Conservation (phyloP, 2,797 vertebrate species). For the Epinephelus awoara region DNA sequence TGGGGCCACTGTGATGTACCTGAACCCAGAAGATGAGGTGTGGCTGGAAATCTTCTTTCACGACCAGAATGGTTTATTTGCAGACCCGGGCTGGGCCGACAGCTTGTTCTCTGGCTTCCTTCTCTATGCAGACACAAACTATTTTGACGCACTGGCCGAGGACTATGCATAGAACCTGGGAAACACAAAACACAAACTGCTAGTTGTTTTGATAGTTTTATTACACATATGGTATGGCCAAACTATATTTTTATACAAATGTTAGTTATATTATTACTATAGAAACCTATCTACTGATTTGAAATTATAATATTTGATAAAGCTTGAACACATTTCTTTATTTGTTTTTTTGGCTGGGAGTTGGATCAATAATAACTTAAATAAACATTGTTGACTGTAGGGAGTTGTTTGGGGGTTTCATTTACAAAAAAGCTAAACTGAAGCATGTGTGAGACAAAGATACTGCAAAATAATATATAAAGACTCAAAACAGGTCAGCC, state of each 20-base stretch:
- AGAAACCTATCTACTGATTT: slow-evolving; percentile 47
- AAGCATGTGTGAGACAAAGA: neutral
- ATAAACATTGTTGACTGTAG: slow-evolving; percentile 46
- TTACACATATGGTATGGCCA: slow-evolving; percentile 17
- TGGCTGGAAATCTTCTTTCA: slow-evolving; percentile 98
- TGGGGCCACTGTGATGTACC: slow-evolving; percentile 93
- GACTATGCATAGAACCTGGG: slow-evolving; percentile 81
- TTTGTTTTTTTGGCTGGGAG: slow-evolving; percentile 16
- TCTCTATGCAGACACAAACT: slow-evolving; percentile 95
- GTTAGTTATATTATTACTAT: slow-evolving; percentile 28
- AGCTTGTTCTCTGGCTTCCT: slow-evolving; percentile 98
- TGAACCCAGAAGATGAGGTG: slow-evolving; percentile 97
- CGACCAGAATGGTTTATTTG: slow-evolving; percentile 97
- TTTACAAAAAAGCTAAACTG: slow-evolving; percentile 1
- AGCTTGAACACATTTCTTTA: slow-evolving; percentile 32
- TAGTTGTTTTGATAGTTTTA: slow-evolving; percentile 21
- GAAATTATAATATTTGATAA: slow-evolving; percentile 41
- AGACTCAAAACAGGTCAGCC: neutral
- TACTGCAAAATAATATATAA: neutral
- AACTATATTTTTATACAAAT: slow-evolving; percentile 68
- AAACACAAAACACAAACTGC: slow-evolving; percentile 27
- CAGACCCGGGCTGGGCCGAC: slow-evolving; percentile 95
- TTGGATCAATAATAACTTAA: slow-evolving; percentile 27
- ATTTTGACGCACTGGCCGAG: slow-evolving; percentile 92
- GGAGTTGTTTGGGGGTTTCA: neutral